A percentile compares a stretch with the other conserved stretches of the same genome.
phyloP scores from a whole-genome alignment of 2,113 vertebrate genomes.

The Fulmarus glacialis region DNA sequence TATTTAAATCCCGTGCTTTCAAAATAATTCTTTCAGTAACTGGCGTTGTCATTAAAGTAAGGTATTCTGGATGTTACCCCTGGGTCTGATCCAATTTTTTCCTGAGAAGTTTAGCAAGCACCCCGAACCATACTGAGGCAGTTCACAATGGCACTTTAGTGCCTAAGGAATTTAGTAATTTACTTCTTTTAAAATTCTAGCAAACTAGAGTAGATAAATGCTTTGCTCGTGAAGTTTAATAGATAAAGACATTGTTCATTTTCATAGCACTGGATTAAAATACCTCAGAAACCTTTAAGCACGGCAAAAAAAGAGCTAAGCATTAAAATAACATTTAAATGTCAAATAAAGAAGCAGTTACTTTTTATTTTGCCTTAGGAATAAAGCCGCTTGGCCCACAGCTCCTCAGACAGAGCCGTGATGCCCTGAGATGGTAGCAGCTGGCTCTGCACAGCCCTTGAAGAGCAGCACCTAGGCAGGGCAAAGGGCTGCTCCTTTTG shows the following conservation, averaged over 20 bases:
- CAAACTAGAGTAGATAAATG: not conserved
- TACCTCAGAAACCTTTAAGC: not conserved
- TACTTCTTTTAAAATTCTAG: not conserved
- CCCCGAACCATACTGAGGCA: not conserved
- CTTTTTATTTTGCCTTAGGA: not conserved
- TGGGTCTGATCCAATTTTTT: constrained; percentile 11
- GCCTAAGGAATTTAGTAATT: not conserved
- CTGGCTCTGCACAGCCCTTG: not conserved
- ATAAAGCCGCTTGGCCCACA: not conserved
- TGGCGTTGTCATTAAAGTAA: not conserved
- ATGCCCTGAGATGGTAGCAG: not conserved
- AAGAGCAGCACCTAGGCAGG: not conserved
- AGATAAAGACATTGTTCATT: not conserved
- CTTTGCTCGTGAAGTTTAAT: not conserved
- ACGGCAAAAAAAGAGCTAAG: not conserved
- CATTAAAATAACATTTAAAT: not conserved
- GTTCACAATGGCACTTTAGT: not conserved
- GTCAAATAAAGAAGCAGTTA: not conserved
- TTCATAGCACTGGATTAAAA: not conserved
- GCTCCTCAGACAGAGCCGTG: not conserved
- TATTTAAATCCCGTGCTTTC: constrained; percentile 1
- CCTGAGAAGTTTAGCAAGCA: not conserved
- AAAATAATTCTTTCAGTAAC: constrained; percentile 19
- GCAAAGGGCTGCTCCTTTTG: not conserved
- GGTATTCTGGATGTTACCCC: constrained; percentile 30